These are phyloP conservation scores for Agrochola lychnidis DNA, from an alignment of 2,888 invertebrate genomes.

Conservation along the genomic window DNA sequence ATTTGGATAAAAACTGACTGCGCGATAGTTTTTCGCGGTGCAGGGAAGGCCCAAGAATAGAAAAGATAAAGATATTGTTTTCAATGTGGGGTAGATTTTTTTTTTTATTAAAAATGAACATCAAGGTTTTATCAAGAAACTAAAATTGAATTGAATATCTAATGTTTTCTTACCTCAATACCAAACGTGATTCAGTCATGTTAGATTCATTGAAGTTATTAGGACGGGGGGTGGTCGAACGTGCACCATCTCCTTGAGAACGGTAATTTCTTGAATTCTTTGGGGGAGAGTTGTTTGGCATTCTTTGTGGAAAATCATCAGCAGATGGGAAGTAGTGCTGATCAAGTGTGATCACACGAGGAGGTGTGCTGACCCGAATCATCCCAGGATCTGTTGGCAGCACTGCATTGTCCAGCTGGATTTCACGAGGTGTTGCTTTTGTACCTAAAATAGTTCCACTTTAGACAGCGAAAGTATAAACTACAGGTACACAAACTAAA, in stretches of 20 bases:
- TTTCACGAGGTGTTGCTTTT: slow-evolving; percentile 96
- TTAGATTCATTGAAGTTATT: slow-evolving; percentile 87
- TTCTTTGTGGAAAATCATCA: slow-evolving; percentile 86
- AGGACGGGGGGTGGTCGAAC: slow-evolving; percentile 81
- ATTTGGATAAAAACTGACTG: neutral
- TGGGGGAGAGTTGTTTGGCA: slow-evolving; percentile 82
- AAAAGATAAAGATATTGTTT: neutral
- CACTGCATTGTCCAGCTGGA: slow-evolving; percentile 95
- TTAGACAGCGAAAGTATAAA: neutral
- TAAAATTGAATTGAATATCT: neutral
- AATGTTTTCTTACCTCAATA: slow-evolving; percentile 79
- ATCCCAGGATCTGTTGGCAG: slow-evolving; percentile 93
- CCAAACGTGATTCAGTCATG: slow-evolving; percentile 87
- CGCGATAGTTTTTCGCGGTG: neutral
- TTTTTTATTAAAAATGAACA: no score
- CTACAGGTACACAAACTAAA: neutral
- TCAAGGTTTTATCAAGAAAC: neutral
- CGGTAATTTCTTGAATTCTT: slow-evolving; percentile 78
- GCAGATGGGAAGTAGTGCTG: slow-evolving; percentile 95
- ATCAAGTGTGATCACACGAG: slow-evolving; percentile 96
- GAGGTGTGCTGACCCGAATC: slow-evolving; percentile 96
- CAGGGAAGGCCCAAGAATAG: neutral
- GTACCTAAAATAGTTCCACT: slow-evolving; percentile 89
- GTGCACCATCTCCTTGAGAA: slow-evolving; percentile 85
- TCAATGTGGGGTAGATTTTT: neutral